phyloP scores from a whole-genome alignment of 2,888 invertebrate genomes.

The Aspidiotus destructor region DNA sequence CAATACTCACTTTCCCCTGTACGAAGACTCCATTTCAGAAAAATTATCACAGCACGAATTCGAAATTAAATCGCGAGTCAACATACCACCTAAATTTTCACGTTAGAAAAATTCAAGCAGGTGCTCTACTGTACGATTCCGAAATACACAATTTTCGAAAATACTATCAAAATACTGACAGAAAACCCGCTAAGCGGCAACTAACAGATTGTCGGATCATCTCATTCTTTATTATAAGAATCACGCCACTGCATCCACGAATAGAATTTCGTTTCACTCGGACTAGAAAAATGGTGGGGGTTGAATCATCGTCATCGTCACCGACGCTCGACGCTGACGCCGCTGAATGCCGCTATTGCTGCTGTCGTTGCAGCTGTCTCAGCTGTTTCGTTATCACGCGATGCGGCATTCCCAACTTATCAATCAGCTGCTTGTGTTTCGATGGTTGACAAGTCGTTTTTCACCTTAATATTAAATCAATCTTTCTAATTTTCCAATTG shows the following conservation, averaged over 20 bases:
- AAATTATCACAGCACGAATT: slow-evolving; percentile 32
- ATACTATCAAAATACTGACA: slow-evolving; percentile 3
- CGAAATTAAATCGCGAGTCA: slow-evolving; percentile 36
- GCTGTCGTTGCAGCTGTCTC: too few relatives aligned
- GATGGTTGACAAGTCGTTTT: too few relatives aligned
- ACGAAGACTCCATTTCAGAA: slow-evolving; percentile 26
- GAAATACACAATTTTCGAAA: slow-evolving; percentile 21
- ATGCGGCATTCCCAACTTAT: too few relatives aligned
- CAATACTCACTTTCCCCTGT: slow-evolving; percentile 27
- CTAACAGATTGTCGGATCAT: slow-evolving; percentile 25
- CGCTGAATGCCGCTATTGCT: not conserved
- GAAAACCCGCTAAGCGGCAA: slow-evolving; percentile 14
- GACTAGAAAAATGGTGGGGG: slow-evolving; percentile 19
- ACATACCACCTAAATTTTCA: slow-evolving; percentile 37
- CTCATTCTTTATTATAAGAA: slow-evolving; percentile 28
- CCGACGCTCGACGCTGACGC: not conserved
- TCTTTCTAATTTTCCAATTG: too few relatives aligned
- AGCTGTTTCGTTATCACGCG: too few relatives aligned
- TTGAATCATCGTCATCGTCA: slow-evolving; percentile 9
- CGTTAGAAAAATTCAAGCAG: slow-evolving; percentile 25
- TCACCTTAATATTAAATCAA: too few relatives aligned
- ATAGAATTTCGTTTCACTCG: slow-evolving; percentile 20
- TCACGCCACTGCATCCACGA: slow-evolving; percentile 30
- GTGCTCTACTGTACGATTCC: slow-evolving; percentile 31
- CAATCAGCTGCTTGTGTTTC: too few relatives aligned